Percentiles rank a stretch among this genome's conserved stretches.
phyloP scores from a whole-genome alignment of 1,140 invertebrate species.

The Amyelois transitella region DNA sequence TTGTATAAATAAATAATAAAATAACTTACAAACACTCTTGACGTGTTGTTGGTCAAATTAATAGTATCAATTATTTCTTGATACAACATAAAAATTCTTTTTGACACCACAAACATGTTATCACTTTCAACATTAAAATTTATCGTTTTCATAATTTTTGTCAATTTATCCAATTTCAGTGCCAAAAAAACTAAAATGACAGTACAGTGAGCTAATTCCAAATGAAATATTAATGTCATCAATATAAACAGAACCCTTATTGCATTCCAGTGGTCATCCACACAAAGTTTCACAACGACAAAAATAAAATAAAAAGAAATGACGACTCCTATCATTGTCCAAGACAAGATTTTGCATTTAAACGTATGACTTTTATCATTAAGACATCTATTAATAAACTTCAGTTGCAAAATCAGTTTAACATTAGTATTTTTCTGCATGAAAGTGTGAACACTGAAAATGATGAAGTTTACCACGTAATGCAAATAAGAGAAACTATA shows the following conservation, averaged over 20 bases:
- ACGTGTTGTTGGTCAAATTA: constrained; percentile 3
- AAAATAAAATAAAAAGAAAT: constrained; percentile 5
- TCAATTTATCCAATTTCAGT: constrained; percentile 11
- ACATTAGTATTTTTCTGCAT: constrained; percentile 7
- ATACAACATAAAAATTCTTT: not conserved
- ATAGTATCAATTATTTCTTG: constrained; percentile 3
- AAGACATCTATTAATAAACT: constrained; percentile 8
- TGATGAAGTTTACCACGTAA: constrained; percentile 8
- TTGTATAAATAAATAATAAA: too few relatives aligned
- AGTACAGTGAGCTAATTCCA: constrained; percentile 10
- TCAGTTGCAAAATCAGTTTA: constrained; percentile 11
- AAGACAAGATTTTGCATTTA: constrained; percentile 6
- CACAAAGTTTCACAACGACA: constrained; percentile 1
- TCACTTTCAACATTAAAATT: not conserved
- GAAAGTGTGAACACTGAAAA: constrained; percentile 9
- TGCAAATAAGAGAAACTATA: constrained; percentile 11
- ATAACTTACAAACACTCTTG: constrained; percentile 2
- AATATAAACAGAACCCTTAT: constrained; percentile 10
- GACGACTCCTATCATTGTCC: not conserved
- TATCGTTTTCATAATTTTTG: not conserved
- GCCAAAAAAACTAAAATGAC: constrained; percentile 12
- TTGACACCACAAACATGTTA: constrained; percentile 4
- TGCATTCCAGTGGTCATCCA: constrained; percentile 13
- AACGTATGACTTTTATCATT: constrained; percentile 2
- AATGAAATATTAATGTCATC: constrained; percentile 13